Conservation (phyloP, 2,113 vertebrate genomes). For the Lasiurus borealis region DNA sequence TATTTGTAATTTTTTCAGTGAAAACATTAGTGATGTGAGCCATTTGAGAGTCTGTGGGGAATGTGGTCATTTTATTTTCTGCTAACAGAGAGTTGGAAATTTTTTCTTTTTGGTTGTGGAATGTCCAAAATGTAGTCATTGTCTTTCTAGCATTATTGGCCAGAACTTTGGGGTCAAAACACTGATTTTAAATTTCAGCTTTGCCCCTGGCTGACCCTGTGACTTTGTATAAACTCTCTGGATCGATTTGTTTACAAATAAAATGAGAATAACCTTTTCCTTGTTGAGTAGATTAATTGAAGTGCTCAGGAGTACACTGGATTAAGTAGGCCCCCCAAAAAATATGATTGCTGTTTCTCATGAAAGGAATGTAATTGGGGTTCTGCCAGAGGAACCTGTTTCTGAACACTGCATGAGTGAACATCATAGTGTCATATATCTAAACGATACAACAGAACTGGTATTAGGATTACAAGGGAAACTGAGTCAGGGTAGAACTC, state of each 20-base stretch:
- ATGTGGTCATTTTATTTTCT: not conserved
- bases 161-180: not conserved
- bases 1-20: conserved; percentile 49
- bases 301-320: not conserved
- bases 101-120: not conserved
- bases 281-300: not conserved
- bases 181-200: not conserved
- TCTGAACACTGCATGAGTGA: not conserved
- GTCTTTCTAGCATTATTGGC: not conserved
- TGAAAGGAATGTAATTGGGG: not conserved
- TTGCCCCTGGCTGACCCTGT: not conserved
- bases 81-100: not conserved
- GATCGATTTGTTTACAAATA: conserved; percentile 24
- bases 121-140: not conserved
- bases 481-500: not conserved
- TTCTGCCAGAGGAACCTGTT: not conserved
- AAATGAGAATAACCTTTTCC: conserved; percentile 31
- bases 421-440: not conserved
- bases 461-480: conserved; percentile 5
- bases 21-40: not conserved
- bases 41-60: not conserved
- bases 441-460: not conserved
- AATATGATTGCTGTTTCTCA: not conserved
- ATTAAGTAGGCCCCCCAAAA: not conserved
- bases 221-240: not conserved